Evolutionary conservation across 2,113 vertebrate genomes (phyloP).

Genomic region (Leucoraja erinaceus): DNA sequence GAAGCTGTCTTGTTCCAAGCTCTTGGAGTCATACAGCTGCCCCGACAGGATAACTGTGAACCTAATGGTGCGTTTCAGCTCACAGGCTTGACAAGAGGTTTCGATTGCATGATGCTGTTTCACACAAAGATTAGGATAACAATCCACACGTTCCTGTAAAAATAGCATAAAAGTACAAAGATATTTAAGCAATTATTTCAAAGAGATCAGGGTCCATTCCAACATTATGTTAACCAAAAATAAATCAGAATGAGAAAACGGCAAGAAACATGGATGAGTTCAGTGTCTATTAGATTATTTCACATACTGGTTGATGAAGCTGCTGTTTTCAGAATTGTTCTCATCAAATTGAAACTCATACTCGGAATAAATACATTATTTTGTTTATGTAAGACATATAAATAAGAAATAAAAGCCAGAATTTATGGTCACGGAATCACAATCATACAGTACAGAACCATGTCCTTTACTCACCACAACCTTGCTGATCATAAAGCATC

Average conservation of each 20-base stretch:
- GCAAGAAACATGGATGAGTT: neutral
- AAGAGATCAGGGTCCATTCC: neutral
- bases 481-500: too few species aligned
- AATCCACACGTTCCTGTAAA: constrained; percentile 66
- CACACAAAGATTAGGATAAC: constrained; percentile 59
- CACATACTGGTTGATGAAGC: neutral
- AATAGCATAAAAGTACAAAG: neutral
- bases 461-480: too few species aligned
- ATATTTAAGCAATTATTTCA: neutral
- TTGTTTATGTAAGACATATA: neutral
- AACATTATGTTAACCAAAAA: neutral
- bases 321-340: neutral
- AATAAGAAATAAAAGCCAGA: neutral
- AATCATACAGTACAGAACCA: too few species aligned
- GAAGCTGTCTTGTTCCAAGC: constrained; percentile 68
- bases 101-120: neutral
- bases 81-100: constrained; percentile 64
- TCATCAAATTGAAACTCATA: neutral
- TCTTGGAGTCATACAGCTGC: constrained; percentile 59
- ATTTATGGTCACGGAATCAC: too few species aligned
- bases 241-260: neutral
- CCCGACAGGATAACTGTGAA: constrained; percentile 64
- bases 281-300: neutral
- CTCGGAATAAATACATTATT: neutral
- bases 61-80: constrained; percentile 54